Evolutionary conservation across 2,888 invertebrate genomes (phyloP).

Genomic region (Diaphora mendica): DNA sequence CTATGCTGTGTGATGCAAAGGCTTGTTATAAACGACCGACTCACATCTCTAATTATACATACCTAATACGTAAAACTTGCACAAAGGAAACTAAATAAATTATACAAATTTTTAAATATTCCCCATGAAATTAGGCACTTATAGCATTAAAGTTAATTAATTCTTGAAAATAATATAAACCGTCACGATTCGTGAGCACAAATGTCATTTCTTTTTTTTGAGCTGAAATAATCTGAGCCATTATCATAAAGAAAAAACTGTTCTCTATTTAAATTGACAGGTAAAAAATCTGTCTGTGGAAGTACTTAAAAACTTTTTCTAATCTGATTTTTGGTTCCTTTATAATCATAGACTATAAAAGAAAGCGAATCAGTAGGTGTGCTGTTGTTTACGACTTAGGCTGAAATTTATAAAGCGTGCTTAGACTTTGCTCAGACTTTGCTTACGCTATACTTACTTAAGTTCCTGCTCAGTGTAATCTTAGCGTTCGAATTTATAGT

Average conservation of each 20-base stretch:
- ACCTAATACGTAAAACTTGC: background rate
- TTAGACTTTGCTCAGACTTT: too few relatives aligned
- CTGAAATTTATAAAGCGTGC: too few relatives aligned
- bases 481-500: too few relatives aligned
- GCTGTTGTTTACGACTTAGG: background rate
- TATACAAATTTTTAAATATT: background rate
- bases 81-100: background rate
- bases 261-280: background rate
- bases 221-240: background rate
- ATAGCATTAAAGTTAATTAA: background rate
- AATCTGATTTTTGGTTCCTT: background rate
- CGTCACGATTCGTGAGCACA: conserved; percentile 1
- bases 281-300: background rate
- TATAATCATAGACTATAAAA: background rate
- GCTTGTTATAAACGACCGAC: conserved; percentile 16
- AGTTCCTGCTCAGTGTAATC: too few relatives aligned
- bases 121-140: background rate
- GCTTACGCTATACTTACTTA: too few relatives aligned
- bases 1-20: conserved; percentile 52
- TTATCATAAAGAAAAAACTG: background rate
- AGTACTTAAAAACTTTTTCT: background rate
- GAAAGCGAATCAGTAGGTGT: background rate
- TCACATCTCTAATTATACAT: conserved; percentile 43
- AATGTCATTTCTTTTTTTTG: background rate
- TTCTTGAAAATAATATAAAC: background rate